Base-by-base conservation (phyloP, 2,888 invertebrate genomes). In the Stegophylla sp. region DNA sequence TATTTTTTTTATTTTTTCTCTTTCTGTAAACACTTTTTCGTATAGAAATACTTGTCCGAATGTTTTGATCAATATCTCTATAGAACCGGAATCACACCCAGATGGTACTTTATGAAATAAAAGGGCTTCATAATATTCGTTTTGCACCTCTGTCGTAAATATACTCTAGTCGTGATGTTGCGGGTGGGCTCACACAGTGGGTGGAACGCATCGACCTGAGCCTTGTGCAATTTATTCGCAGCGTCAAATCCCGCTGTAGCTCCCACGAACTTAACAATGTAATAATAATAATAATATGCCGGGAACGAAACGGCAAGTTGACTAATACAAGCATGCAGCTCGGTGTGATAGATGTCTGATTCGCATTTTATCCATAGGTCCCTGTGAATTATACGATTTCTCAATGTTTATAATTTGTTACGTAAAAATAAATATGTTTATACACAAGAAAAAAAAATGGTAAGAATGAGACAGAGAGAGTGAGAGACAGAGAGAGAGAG, bases 141-240 rank as follows among this genome's bases (percentile, higher is more conserved):
- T n/a, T n/a, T n/a, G n/a, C n/a, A n/a, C n/a, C n/a, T n/a, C n/a
- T n/a, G n/a, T n/a, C n/a, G n/a, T n/a, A n/a, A n/a, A n/a, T n/a
- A n/a, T n/a, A n/a, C n/a, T n/a, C n/a, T n/a, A n/a, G n/a, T n/a
- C n/a, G n/a, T n/a, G n/a, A n/a, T n/a, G n/a, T n/a, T n/a, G n/a
- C n/a, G n/a, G n/a, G n/a, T n/a, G n/a, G n/a, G n/a, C n/a, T n/a
- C n/a, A n/a, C n/a, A 34, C 34, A 7, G 34, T 34, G 34, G 34
- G 15, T 53, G 53, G 20, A 23, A 71, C 17, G 41, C 53, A 20
- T 51, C 69, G 69, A 69, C 12, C 53, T 34, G 53, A 56, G 53
- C 15, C 41, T 20, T 53, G 53, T 28, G 67, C 45, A 26, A 48
- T 3, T 23, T 17, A 45, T 15, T n/a, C 0, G n/a, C 15, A 2